Evolutionary conservation across 2,797 vertebrate species (phyloP), one percentile per base, ranked within the genome.

Genomic region (Crypturellus tataupa): DNA sequence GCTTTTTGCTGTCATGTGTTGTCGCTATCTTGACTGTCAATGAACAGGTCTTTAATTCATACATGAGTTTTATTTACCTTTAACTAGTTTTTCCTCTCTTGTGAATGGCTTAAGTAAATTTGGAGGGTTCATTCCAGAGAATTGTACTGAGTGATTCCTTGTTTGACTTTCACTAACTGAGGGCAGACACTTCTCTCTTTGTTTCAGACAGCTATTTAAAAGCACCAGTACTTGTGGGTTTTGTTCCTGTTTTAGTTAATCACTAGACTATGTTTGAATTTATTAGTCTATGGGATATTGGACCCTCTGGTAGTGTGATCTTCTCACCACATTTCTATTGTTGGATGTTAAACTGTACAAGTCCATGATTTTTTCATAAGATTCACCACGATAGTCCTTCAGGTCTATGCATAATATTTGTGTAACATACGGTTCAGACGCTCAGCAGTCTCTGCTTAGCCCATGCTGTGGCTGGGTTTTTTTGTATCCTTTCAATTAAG

Each of bases 401-500:
- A 80, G 53, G 60, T 79, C 78, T 87, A 69, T 58, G 92, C 31
- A 40, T 90, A 94, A 84, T 90, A 75, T 90, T 88, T 94, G 40
- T 40, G n/a, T 78, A 77, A 80, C 44, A 12, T 73, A 63, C 40
- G 73, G 33, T 92, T 90, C 24, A 59, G 70, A 91, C 60, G 59
- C 19, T 69, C 53, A 79, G 17, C 75, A 87, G 93, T 80, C 71
- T 94, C 87, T 87, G 62, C 64, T 56, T 89, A 84, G 60, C 65
- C 75, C 70, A 17, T 95, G 70, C 77, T 95, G 89, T 87, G 89
- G 92, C 77, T 80, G 59, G 65, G 75, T 67, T 87, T 93, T 68
- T 88, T 70, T 88, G 76, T 89, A 67, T 86, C 83, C 92, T 97
- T 97, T 97, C 92, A 95, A 85, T 96, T 95, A 96, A 94, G 94